Evolutionary conservation across 2,113 vertebrate genomes (phyloP).

Genomic region (Callipepla squamata): DNA sequence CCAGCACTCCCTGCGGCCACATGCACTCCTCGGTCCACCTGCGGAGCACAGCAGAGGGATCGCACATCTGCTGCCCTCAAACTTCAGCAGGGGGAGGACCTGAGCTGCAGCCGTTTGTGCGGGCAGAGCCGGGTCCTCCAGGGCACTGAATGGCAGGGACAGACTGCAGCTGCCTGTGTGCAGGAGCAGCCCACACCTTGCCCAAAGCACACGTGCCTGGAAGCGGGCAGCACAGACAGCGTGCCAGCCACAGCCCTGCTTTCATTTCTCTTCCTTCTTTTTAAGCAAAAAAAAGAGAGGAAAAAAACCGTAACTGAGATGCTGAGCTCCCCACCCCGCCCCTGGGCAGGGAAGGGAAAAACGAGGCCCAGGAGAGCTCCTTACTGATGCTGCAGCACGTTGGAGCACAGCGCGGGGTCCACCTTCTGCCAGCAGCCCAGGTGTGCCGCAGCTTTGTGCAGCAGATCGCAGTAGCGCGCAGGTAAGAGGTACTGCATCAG

Average conservation of each 20-base stretch:
- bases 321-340: not conserved
- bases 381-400: slow-evolving; percentile 96
- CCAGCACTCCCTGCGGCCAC: slow-evolving; percentile 97
- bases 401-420: slow-evolving; percentile 94
- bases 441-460: slow-evolving; percentile 96
- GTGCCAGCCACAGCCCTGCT: not conserved
- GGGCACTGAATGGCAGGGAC: fast-evolving
- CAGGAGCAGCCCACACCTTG: not conserved
- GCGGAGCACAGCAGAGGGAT: not conserved
- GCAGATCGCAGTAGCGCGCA: slow-evolving; percentile 93
- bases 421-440: slow-evolving; percentile 99
- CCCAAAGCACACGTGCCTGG: not conserved
- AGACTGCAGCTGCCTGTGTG: not conserved
- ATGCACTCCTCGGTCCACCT: slow-evolving; percentile 99
- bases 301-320: not conserved
- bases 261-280: fast-evolving
- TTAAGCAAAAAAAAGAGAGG: not conserved
- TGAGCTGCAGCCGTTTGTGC: fast-evolving
- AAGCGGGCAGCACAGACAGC: fast-evolving
- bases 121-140: not conserved
- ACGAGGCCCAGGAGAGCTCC: slow-evolving; percentile 11
- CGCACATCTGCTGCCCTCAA: not conserved
- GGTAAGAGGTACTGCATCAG: slow-evolving; percentile 95
- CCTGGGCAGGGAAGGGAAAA: not conserved
- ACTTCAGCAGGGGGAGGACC: fast-evolving